Evolutionary conservation across 2,888 invertebrate genomes (phyloP).

Genomic region (Heliconius cydno): DNA sequence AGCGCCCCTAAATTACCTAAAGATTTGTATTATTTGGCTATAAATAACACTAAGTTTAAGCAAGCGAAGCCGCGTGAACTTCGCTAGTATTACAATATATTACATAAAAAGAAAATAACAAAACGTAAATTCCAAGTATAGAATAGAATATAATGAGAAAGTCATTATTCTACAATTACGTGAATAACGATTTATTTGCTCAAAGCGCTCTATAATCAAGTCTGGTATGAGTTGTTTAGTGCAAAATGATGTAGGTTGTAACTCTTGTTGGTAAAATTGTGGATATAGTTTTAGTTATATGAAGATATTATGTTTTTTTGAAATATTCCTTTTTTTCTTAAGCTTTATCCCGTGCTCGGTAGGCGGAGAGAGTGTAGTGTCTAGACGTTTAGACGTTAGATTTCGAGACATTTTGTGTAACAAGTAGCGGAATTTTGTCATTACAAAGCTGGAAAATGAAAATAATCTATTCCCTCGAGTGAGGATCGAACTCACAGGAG

Average conservation of each 20-base stretch:
- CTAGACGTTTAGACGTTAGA: no score
- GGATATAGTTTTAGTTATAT: not conserved
- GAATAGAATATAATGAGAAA: conserved; percentile 12
- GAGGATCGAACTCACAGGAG: no score
- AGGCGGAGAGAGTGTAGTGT: not conserved
- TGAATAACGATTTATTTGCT: conserved; percentile 25
- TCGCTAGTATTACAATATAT: not conserved
- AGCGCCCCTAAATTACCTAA: no score
- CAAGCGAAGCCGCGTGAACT: not conserved
- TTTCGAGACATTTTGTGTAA: no score
- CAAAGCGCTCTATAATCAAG: conserved; percentile 27
- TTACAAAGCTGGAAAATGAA: no score
- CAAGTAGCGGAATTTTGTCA: no score
- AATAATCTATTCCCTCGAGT: no score
- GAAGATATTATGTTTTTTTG: no score
- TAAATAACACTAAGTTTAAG: not conserved
- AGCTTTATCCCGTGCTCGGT: not conserved
- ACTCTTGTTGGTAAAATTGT: not conserved
- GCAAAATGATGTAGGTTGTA: conserved; percentile 18
- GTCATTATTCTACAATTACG: conserved; percentile 20
- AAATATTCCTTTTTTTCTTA: not conserved
- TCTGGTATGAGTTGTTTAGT: conserved; percentile 10
- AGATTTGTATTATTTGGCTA: not conserved
- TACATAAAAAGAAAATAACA: conserved; percentile 6
- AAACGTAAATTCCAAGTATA: conserved; percentile 1